Evolutionary conservation across 2,797 vertebrate genomes (phyloP), one percentile per base, ranked within the genome.

Genomic region (Orestias chungarensis): DNA sequence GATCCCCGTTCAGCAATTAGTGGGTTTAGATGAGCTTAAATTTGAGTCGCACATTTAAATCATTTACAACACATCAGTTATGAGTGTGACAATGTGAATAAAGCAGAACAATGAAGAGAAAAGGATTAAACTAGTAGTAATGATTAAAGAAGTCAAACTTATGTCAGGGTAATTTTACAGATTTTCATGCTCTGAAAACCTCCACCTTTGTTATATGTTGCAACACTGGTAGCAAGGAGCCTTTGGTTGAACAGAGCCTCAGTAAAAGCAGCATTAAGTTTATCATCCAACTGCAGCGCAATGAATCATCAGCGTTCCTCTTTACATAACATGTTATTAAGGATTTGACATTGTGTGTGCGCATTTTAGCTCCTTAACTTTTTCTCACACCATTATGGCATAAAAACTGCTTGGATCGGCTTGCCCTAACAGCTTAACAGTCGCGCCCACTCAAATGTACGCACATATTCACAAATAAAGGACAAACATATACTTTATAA

Each of bases 1-100:
- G 42, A 71, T 85, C 78, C 78, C 57, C 57, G 69, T 62, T 76
- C 59, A 69, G 75, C 82, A 76, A 82, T 89, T 84, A 89, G 74
- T 73, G 55, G 44, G 66, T 78, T 65, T 35, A 4, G 69, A 64
- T 64, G 59, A 47, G 44, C 52, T 78, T 68, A 68, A 43, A 70
- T 69, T 40, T 23, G 66, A 33, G 40, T 75, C 62, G 66, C 55
- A 42, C 71, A 33, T 74, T 29, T 81, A 66, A 78, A 73, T 82
- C 31, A 23, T 73, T 79, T 75, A 52, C 35, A 43, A 61, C 66
- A 47, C 64, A 66, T 23, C 42, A 67, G 68, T 2, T 35, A 55
- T 67, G 52, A 59, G 3, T 71, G 44, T 33, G 52, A 31, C 64
- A 47, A 50, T n/a, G n/a, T 8, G 20, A 59, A 29, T 17, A 52